Conservation (phyloP, 2,113 vertebrate genomes). For the Atractosteus spatula region DNA sequence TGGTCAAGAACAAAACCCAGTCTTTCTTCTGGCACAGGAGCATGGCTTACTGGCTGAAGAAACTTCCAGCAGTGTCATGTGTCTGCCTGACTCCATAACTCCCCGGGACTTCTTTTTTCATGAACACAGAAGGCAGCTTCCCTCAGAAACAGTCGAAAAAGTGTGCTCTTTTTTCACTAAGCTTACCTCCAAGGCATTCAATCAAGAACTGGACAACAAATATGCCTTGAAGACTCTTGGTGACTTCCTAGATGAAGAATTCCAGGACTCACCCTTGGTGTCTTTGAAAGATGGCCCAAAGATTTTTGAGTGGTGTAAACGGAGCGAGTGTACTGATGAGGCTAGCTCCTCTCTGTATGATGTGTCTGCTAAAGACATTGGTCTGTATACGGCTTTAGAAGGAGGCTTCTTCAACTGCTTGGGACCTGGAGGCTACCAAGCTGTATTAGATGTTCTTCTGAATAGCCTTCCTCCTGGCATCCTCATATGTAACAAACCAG, state of each 20-base stretch:
- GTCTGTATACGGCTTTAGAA: constrained; percentile 37
- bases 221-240: constrained; percentile 34
- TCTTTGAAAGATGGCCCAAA: constrained; percentile 10
- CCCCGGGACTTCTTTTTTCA: constrained; percentile 44
- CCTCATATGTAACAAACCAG: constrained; percentile 26
- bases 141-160: constrained; percentile 24
- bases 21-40: constrained; percentile 44
- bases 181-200: constrained; percentile 34
- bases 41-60: constrained; percentile 38
- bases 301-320: constrained; percentile 55
- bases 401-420: constrained; percentile 46
- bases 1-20: constrained; percentile 40
- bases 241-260: constrained; percentile 42
- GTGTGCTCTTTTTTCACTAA: constrained; percentile 38
- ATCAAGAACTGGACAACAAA: constrained; percentile 23
- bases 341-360: constrained; percentile 50
- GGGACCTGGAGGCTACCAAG: constrained; percentile 46
- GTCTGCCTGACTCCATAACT: constrained; percentile 30
- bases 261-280: constrained; percentile 17
- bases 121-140: constrained; percentile 35
- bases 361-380: constrained; percentile 40
- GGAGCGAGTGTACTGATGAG: constrained; percentile 46
- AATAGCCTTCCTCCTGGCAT: constrained; percentile 33
- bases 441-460: constrained; percentile 38
- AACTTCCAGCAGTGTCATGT: constrained; percentile 12